Evolutionary conservation across 2,888 invertebrate species (phyloP).

Genomic region (Epistrophe grossulariae): DNA sequence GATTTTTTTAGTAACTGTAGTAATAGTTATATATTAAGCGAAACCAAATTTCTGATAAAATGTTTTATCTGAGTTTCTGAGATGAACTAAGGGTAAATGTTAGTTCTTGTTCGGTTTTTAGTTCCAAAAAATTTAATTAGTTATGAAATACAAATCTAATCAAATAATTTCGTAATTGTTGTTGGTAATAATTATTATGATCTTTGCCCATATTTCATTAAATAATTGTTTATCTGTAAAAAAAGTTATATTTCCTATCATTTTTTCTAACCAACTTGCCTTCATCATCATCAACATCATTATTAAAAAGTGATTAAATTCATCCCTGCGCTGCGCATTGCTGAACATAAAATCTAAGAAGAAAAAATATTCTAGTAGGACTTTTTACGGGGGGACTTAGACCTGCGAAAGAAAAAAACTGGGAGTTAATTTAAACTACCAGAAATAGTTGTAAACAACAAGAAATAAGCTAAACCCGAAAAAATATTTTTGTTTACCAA

Average conservation of each 20-base stretch:
- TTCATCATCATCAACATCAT: conserved; percentile 1
- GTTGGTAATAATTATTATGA: background rate
- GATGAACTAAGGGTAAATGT: background rate
- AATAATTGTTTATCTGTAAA: background rate
- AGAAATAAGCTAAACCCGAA: background rate
- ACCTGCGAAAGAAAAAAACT: background rate
- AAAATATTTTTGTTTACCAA: background rate
- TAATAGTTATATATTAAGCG: too few relatives aligned
- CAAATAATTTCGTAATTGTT: background rate
- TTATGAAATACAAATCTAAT: background rate
- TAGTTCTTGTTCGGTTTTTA: background rate
- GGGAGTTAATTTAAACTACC: background rate
- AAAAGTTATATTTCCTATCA: background rate
- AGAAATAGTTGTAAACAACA: background rate
- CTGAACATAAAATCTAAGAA: background rate
- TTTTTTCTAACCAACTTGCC: background rate
- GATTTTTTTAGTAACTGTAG: conserved; percentile 38
- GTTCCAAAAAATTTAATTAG: background rate
- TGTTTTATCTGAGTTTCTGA: conserved; percentile 1
- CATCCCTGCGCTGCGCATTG: conserved; percentile 35
- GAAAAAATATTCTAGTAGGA: conserved; percentile 3
- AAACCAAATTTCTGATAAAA: too few relatives aligned
- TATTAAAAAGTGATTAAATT: background rate
- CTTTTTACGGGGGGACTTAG: background rate
- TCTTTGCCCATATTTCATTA: background rate